Evolutionary conservation across 92 coral and sea anemone genomes (phyloP), one percentile per base, ranked within the genome.

Genomic region (Micromussa lordhowensis): DNA sequence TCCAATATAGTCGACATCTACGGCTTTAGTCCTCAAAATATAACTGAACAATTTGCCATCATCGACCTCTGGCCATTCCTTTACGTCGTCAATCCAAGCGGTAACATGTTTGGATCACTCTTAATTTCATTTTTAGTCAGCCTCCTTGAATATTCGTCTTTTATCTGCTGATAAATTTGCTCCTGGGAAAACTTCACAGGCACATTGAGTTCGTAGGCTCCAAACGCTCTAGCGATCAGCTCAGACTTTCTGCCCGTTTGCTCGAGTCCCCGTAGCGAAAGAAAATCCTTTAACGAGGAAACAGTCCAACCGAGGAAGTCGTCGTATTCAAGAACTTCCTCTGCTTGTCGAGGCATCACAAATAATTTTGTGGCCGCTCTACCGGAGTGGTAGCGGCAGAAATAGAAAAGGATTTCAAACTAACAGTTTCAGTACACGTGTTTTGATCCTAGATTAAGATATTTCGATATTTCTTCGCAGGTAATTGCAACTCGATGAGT

Each of bases 221-320:
- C 89, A 53, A 90, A 85, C n/a, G 90, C 92, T 78, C 92, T 85
- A 24, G 86, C 92, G 13, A 85, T 58, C 64, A 90, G 89, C 79
- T 90, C 86, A 69, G 90, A 22, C 85, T 90, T 90, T 78, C 80
- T 7, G 69, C 92, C 90, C 11, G 74, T 85, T 85, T 85, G 92
- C 59, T 90, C 85, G 72, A 90, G 86, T 75, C 92, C 90, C 53
- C 86, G 64, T 0, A 78, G 88, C 19, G 86, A 63, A 17, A 90
- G 82, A 79, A 90, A 90, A 78, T 90, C 89, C 58, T 90, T 85
- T 2, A 78, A 71, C 68, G 82, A 78, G 26, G 90, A 68, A 3
- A 90, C 80, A 57, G 90, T 90, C 86, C 79, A 84, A 30, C 58
- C 15, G 58, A n/a, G n/a, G n/a, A n/a, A n/a, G n/a, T n/a, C n/a